Conservation (phyloP, 2,888 invertebrate genomes). For the Branchipolynoe longqiensis region DNA sequence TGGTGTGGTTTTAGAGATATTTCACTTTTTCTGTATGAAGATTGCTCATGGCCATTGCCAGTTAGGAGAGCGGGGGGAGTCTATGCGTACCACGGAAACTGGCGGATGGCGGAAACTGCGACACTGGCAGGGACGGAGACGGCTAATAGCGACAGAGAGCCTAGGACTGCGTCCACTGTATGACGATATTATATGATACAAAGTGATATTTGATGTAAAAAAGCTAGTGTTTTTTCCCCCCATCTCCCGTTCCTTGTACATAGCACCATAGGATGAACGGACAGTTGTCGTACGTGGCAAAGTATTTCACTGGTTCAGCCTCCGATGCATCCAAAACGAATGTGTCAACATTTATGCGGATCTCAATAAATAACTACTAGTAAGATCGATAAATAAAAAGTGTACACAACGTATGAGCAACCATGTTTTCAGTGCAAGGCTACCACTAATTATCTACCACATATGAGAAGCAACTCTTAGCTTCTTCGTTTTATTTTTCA, state of each 20-base stretch:
- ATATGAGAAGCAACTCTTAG: neutral
- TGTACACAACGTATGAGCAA: slow-evolving; percentile 35
- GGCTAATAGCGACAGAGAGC: too few species aligned
- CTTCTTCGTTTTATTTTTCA: neutral
- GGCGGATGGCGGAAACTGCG: too few species aligned
- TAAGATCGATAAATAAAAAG: slow-evolving; percentile 1
- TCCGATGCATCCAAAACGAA: slow-evolving; percentile 2
- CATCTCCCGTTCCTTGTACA: slow-evolving; percentile 19
- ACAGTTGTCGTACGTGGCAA: neutral
- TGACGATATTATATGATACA: slow-evolving; percentile 8
- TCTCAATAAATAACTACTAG: slow-evolving; percentile 38
- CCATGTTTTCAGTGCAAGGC: neutral
- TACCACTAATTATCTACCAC: neutral
- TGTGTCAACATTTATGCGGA: slow-evolving; percentile 5
- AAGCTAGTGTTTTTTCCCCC: slow-evolving; percentile 8
- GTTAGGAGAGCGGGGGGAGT: neutral
- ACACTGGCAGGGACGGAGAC: too few species aligned
- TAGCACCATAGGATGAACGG: slow-evolving; percentile 37
- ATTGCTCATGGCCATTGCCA: neutral
- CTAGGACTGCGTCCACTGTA: neutral
- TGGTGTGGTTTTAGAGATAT: too few species aligned
- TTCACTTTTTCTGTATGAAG: too few species aligned
- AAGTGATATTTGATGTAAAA: slow-evolving; percentile 31
- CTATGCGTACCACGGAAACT: too few species aligned
- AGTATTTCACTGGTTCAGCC: neutral